A percentile compares a stretch with the other conserved stretches of the same genome.
Conservation (phyloP, 2,113 vertebrate genomes). For the Sula dactylatra region DNA sequence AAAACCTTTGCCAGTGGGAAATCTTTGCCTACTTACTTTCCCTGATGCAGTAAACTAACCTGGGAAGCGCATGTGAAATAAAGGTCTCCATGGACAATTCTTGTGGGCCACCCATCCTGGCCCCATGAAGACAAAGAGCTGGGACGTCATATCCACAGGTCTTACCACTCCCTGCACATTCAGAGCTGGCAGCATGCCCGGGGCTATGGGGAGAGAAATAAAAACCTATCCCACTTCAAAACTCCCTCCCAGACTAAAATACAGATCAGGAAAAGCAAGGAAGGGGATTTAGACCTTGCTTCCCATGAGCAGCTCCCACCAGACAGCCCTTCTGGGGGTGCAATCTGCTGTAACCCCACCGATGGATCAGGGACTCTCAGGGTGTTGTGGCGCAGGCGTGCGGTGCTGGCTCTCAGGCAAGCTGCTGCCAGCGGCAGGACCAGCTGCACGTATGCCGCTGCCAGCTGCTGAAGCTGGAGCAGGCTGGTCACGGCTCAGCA, state of each 20-base stretch:
- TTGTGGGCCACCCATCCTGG: background rate
- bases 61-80: background rate
- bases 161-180: accelerated
- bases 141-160: background rate
- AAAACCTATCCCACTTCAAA: background rate
- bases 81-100: background rate
- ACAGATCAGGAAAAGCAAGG: background rate
- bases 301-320: background rate
- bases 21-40: background rate
- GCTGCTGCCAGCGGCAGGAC: background rate
- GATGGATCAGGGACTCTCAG: accelerated
- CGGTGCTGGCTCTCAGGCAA: background rate
- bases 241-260: background rate
- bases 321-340: background rate
- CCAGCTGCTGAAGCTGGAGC: background rate
- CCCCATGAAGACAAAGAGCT: accelerated
- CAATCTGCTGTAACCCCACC: background rate
- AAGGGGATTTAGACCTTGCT: background rate
- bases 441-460: accelerated
- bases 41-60: background rate
- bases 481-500: background rate
- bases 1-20: background rate
- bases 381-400: accelerated
- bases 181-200: background rate
- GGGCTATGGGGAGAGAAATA: background rate